Evolutionary conservation across 2,888 invertebrate genomes (phyloP).

Genomic region (Papilio protenor): DNA sequence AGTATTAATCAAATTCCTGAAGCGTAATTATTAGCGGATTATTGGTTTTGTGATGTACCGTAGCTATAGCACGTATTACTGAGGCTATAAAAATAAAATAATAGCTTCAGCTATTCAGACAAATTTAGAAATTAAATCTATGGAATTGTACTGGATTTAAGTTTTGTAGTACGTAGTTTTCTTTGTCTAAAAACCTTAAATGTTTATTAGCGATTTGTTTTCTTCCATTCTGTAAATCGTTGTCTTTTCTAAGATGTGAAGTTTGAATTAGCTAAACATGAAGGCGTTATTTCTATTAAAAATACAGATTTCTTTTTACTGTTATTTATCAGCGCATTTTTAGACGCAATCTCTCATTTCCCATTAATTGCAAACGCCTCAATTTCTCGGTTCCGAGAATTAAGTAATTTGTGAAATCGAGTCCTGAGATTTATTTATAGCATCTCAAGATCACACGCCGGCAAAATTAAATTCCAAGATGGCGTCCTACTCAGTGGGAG

Average conservation of each 20-base stretch:
- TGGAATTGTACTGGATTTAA: not conserved
- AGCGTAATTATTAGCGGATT: slow-evolving; percentile 39
- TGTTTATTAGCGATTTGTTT: too few relatives aligned
- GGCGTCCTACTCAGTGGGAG: slow-evolving; percentile 30
- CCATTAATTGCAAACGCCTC: slow-evolving; percentile 14
- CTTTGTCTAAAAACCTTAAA: not conserved
- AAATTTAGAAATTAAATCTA: not conserved
- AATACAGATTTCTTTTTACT: not conserved
- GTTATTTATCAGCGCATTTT: not conserved
- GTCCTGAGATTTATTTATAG: slow-evolving; percentile 51
- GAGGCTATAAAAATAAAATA: not conserved
- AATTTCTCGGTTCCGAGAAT: slow-evolving; percentile 24
- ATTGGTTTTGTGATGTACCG: slow-evolving; percentile 17
- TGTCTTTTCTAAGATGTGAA: too few relatives aligned
- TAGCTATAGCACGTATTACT: not conserved
- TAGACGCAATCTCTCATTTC: not conserved
- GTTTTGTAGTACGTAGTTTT: not conserved
- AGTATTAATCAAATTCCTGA: slow-evolving; percentile 18
- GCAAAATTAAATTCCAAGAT: slow-evolving; percentile 56
- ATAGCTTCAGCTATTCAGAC: not conserved
- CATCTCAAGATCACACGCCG: slow-evolving; percentile 52
- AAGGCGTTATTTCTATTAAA: too few relatives aligned
- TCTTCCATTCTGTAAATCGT: too few relatives aligned
- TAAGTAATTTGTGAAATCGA: slow-evolving; percentile 47
- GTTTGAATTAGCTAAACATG: too few relatives aligned